phyloP scores from a whole-genome alignment of 2,888 invertebrate species.

The Thymelicus acteon region DNA sequence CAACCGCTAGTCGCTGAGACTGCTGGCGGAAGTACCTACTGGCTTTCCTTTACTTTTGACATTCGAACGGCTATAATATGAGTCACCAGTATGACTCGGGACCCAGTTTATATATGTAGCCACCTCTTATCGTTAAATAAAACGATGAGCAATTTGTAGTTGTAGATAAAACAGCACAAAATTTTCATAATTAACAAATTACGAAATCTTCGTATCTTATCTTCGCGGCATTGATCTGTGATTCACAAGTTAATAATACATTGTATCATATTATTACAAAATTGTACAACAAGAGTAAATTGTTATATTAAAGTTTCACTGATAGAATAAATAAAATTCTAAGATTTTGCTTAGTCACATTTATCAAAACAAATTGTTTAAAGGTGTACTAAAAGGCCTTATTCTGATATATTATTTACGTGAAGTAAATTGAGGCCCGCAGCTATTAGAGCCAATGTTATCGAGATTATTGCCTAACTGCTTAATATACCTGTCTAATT shows the following conservation, averaged over 20 bases:
- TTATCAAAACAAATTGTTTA: neutral
- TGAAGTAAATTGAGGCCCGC: slow-evolving; percentile 31
- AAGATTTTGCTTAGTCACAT: neutral
- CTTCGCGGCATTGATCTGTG: too few species aligned
- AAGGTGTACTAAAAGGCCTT: slow-evolving; percentile 9
- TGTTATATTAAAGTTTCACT: too few species aligned
- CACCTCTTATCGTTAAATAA: neutral
- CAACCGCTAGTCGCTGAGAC: slow-evolving; percentile 39
- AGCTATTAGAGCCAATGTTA: slow-evolving; percentile 35
- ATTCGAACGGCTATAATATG: slow-evolving; percentile 3
- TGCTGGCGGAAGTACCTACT: slow-evolving; percentile 57
- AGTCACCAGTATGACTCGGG: neutral
- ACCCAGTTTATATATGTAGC: too few species aligned
- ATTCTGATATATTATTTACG: slow-evolving; percentile 30
- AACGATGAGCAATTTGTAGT: too few species aligned
- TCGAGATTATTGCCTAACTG: slow-evolving; percentile 37
- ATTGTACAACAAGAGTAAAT: too few species aligned
- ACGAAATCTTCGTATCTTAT: too few species aligned
- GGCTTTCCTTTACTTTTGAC: slow-evolving; percentile 36
- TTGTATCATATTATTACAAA: too few species aligned
- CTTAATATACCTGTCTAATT: slow-evolving; percentile 36
- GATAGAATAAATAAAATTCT: neutral
- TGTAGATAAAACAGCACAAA: too few species aligned
- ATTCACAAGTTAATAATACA: too few species aligned
- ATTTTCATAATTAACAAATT: too few species aligned